These are phyloP conservation scores for Lophius americanus DNA, from an alignment of 2,797 vertebrate species.

Conservation along the genomic window DNA sequence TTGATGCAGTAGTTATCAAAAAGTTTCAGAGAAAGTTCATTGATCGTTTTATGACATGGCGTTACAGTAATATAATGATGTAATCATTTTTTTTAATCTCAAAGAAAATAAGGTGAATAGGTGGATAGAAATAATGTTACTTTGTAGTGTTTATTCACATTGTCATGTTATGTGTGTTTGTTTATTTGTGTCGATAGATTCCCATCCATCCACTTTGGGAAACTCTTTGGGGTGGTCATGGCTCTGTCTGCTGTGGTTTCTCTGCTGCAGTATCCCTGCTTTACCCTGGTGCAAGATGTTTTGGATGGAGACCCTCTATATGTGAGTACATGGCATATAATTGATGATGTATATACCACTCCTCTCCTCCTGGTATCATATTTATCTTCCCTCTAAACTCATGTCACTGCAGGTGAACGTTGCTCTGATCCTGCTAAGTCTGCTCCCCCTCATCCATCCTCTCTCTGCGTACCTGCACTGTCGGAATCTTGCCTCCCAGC, in stretches of 20 bases:
- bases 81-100: too few species aligned
- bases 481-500: conserved; percentile 45
- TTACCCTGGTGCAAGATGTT: conserved; percentile 83
- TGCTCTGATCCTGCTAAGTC: conserved; percentile 77
- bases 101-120: too few species aligned
- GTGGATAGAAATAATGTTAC: too few species aligned
- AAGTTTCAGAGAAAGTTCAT: too few species aligned
- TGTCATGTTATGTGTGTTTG: background rate
- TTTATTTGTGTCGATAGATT: conserved; percentile 80
- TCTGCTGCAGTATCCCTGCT: conserved; percentile 89
- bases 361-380: background rate
- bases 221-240: conserved; percentile 89
- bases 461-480: conserved; percentile 82
- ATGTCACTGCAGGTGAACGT: conserved; percentile 85
- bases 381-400: background rate
- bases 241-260: conserved; percentile 87
- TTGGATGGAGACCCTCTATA: conserved; percentile 85
- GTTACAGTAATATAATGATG: too few species aligned
- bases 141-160: too few species aligned
- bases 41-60: too few species aligned
- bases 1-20: too few species aligned
- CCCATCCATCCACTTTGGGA: conserved; percentile 89
- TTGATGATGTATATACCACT: background rate
- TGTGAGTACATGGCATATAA: conserved; percentile 76
- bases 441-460: conserved; percentile 87